Evolutionary conservation across 2,797 vertebrate species (phyloP).

Genomic region (Malurus splendens): DNA sequence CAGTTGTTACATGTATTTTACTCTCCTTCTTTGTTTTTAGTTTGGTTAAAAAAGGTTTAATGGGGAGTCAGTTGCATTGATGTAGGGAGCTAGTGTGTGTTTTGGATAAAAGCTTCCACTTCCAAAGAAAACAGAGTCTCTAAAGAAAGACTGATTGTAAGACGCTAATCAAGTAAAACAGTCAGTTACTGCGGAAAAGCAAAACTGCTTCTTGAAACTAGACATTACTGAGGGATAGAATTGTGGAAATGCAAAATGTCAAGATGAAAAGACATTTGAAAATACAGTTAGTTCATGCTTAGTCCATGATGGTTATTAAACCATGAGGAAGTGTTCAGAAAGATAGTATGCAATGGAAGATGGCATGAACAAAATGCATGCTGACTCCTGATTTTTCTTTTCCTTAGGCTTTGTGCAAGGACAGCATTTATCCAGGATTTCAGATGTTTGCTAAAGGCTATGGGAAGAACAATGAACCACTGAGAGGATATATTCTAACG

Average conservation of each 20-base stretch:
- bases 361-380: not conserved
- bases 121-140: not conserved
- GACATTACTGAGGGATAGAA: not conserved
- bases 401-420: slow-evolving; percentile 91
- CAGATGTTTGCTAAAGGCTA: slow-evolving; percentile 93
- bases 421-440: slow-evolving; percentile 95
- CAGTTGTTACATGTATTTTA: not conserved
- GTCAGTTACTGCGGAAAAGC: not conserved
- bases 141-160: not conserved
- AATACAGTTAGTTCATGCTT: not conserved
- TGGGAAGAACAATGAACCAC: slow-evolving; percentile 96
- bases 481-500: slow-evolving; percentile 93
- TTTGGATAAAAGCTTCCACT: not conserved
- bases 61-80: not conserved
- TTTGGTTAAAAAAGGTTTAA: not conserved
- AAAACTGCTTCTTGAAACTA: not conserved
- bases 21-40: not conserved
- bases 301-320: not conserved
- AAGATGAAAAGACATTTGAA: not conserved
- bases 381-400: not conserved
- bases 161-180: not conserved
- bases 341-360: not conserved
- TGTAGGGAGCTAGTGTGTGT: not conserved
- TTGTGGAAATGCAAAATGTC: not conserved
- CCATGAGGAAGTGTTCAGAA: not conserved